These are phyloP conservation scores for Hydrochoerus hydrochaeris DNA, from an alignment of 2,113 vertebrate species.

Conservation along the genomic window DNA sequence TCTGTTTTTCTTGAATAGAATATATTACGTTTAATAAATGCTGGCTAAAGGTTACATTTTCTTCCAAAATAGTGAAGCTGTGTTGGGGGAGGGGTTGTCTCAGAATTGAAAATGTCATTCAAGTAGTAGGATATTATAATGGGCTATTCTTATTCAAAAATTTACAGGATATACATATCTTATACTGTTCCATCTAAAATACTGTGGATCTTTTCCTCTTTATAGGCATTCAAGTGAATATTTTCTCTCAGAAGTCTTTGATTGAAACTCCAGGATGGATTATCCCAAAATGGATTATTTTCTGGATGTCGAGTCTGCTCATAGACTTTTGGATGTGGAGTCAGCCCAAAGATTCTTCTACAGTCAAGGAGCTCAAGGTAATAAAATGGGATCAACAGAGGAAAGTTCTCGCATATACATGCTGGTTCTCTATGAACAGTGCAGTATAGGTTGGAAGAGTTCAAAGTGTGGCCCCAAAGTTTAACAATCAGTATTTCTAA, in stretches of 20 bases:
- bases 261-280: conserved; percentile 76
- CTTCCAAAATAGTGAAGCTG: neutral
- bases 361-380: conserved; percentile 92
- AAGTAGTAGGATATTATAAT: conserved; percentile 26
- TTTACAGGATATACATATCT: neutral
- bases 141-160: conserved; percentile 48
- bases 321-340: conserved; percentile 89
- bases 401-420: neutral
- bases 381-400: conserved; percentile 47
- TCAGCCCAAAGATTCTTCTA: conserved; percentile 90
- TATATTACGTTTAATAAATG: conserved; percentile 54
- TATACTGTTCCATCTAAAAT: conserved; percentile 64
- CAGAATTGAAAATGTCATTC: conserved; percentile 24
- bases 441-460: accelerated
- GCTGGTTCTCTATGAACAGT: neutral
- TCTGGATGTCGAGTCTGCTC: conserved; percentile 90
- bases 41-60: conserved; percentile 55
- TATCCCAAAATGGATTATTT: conserved; percentile 90
- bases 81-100: neutral
- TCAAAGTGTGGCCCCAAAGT: neutral
- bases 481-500: neutral
- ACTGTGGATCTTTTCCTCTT: conserved; percentile 1
- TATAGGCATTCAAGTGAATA: conserved; percentile 82
- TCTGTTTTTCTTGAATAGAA: conserved; percentile 50
- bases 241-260: conserved; percentile 44